Evolutionary conservation across 2,888 invertebrate genomes (phyloP), one percentile per base, ranked within the genome.

Genomic region (Oxyscelio sp.): DNA sequence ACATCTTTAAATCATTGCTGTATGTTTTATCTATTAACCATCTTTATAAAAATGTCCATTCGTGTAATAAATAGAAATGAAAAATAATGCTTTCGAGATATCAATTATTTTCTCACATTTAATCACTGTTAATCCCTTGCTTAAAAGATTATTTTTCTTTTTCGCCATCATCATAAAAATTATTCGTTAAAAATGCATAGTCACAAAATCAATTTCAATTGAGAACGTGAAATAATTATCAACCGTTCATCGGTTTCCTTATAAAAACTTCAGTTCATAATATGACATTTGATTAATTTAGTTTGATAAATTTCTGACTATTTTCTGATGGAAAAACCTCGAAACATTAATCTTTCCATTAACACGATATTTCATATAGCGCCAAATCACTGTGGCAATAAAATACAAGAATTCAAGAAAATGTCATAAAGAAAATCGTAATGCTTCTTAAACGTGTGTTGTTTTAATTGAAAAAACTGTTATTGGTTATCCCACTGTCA

Each of bases 341-440:
- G 21, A 31, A 45, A n/a, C 48, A 63, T 63, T 63, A 48, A 63
- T 63, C 63, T 63, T 63, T 63, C 48, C 48, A 48, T 63, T 63
- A 63, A 31, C 63, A 15, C 48, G 13, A 63, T 63, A 63, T 63
- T 63, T 63, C 63, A 48, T 48, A 48, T n/a, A 31, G 5, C 19
- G 31, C 31, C 27, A 48, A 63, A 48, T 63, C 63, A 63, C 31
- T 63, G 19, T 48, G 13, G 21, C 43, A 31, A 31, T 63, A 63
- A 61, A 40, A 59, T 40, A 48, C 27, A 22, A 19, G 58, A 59
- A 31, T 40, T 22, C 19, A 21, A n/a, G 15, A 40, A 59, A 59
- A 59, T 22, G 15, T 9, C 15, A 5, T n/a, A 21, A 40, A 15
- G 22, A 21, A 40, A 31, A 59, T 59, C 8, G 40, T 21, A 22